Conservation (phyloP, 2,888 invertebrate genomes). For the Microctonus aethiopoides region DNA sequence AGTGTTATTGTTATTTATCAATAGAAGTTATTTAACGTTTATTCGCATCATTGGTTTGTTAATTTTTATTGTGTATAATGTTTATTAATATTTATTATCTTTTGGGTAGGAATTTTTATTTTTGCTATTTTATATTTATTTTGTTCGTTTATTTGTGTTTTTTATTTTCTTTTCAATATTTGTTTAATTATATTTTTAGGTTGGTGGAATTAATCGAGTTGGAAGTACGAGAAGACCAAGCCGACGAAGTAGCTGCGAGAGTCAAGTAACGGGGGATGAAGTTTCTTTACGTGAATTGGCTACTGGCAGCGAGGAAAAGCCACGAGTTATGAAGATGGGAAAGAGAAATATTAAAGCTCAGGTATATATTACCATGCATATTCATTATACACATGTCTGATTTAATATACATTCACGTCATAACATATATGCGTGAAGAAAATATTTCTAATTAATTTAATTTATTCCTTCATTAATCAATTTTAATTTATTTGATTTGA, state of each 20-base stretch:
- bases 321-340: slow-evolving; percentile 79
- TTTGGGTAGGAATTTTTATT: background rate
- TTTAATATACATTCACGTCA: background rate
- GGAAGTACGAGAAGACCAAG: slow-evolving; percentile 63
- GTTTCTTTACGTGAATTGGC: slow-evolving; percentile 66
- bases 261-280: slow-evolving; percentile 65
- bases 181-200: slow-evolving; percentile 47
- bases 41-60: background rate
- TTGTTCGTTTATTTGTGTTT: background rate
- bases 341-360: slow-evolving; percentile 91
- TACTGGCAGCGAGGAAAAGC: slow-evolving; percentile 67
- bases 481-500: too few relatives aligned
- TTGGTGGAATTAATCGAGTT: slow-evolving; percentile 57
- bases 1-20: slow-evolving; percentile 31
- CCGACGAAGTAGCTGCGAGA: slow-evolving; percentile 69
- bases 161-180: slow-evolving; percentile 11
- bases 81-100: slow-evolving; percentile 6
- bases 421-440: background rate
- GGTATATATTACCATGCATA: slow-evolving; percentile 52
- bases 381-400: background rate
- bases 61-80: background rate
- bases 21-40: slow-evolving; percentile 31
- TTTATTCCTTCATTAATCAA: too few relatives aligned
- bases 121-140: background rate
- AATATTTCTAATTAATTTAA: too few relatives aligned